Conservation (phyloP, 2,797 vertebrate genomes). For the Bufotes viridis region DNA sequence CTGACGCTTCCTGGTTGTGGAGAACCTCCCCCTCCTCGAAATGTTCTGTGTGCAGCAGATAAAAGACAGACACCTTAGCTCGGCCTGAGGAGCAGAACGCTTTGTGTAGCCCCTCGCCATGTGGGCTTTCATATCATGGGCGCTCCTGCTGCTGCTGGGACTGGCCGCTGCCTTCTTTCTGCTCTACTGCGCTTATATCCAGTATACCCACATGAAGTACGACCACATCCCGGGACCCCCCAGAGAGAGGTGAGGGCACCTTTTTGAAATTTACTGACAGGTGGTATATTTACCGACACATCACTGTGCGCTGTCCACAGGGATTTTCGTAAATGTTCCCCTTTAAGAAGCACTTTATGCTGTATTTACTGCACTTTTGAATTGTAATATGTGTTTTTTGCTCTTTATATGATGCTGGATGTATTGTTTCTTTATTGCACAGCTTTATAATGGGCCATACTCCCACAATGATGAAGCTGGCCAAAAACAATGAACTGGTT, state of each 20-base stretch:
- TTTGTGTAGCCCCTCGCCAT: neutral
- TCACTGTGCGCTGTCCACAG: neutral
- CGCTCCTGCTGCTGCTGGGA: slow-evolving; percentile 46
- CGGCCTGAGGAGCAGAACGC: neutral
- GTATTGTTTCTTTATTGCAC: neutral
- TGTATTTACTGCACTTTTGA: neutral
- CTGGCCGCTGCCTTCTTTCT: slow-evolving; percentile 69
- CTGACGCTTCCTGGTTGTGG: neutral
- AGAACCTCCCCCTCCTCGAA: neutral
- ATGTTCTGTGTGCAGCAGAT: neutral
- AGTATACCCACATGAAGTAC: slow-evolving; percentile 53
- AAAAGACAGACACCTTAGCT: neutral
- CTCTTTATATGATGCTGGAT: neutral
- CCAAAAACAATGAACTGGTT: neutral
- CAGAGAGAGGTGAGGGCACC: slow-evolving; percentile 74
- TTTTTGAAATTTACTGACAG: neutral
- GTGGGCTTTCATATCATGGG: neutral
- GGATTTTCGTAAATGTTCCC: neutral
- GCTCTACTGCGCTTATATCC: slow-evolving; percentile 80
- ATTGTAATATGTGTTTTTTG: neutral
- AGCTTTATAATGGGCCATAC: neutral
- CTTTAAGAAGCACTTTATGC: neutral
- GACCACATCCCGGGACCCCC: slow-evolving; percentile 8
- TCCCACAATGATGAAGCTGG: neutral
- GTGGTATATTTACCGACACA: neutral